These are phyloP conservation scores for Henricia sp. DNA, from an alignment of 53 echinoderm and acorn worm species.

Conservation along the genomic window DNA sequence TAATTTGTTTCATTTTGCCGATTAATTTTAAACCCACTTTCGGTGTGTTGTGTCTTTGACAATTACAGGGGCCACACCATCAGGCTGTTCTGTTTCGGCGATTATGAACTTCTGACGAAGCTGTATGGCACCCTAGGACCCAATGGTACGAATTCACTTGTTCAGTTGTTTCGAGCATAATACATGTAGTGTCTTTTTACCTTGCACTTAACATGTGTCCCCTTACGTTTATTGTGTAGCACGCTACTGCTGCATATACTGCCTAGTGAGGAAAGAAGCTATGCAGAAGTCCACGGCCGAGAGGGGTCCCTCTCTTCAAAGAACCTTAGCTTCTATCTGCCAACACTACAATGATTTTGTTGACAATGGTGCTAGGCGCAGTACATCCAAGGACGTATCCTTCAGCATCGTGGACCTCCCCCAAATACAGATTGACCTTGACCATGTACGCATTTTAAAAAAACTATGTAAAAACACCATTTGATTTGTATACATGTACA, in stretches of 20 bases:
- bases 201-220: not conserved
- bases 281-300: slow-evolving; percentile 10
- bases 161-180: too few relatives aligned
- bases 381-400: slow-evolving; percentile 22
- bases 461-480: not conserved
- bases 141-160: slow-evolving; percentile 5
- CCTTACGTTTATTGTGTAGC: slow-evolving; percentile 26
- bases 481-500: not conserved
- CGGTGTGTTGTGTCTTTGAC: not conserved
- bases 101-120: slow-evolving; percentile 45
- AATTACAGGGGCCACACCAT: slow-evolving; percentile 14
- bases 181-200: not conserved
- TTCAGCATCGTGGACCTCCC: slow-evolving; percentile 21
- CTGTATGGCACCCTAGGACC: slow-evolving; percentile 26
- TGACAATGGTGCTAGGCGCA: slow-evolving; percentile 2
- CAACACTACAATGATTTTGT: slow-evolving; percentile 8
- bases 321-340: not conserved
- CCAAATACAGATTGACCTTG: not conserved
- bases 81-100: slow-evolving; percentile 31
- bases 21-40: not conserved
- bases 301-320: not conserved
- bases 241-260: slow-evolving; percentile 44
- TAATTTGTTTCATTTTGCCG: not conserved
- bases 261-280: slow-evolving; percentile 6
- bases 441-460: not conserved